Percentiles rank a stretch among this genome's conserved stretches.
These are phyloP conservation scores for Silurus aristotelis DNA, from an alignment of 2,797 vertebrate genomes.

Conservation along the genomic window DNA sequence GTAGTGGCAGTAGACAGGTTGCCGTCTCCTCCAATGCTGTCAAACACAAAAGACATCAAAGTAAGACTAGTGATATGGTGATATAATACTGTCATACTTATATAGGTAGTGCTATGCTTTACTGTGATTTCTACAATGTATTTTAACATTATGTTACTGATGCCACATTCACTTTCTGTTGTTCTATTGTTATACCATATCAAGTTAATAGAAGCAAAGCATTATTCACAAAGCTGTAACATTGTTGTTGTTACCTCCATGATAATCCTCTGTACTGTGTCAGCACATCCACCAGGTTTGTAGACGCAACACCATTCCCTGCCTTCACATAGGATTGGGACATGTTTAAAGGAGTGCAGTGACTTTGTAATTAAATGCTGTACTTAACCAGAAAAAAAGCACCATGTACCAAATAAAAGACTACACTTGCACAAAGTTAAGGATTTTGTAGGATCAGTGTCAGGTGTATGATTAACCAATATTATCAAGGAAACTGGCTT, in stretches of 20 bases:
- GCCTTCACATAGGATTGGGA: conserved; percentile 70
- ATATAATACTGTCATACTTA: not conserved
- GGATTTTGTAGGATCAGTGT: too few relatives aligned
- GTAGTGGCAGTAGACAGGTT: conserved; percentile 36
- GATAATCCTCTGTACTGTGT: conserved; percentile 86
- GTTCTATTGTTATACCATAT: not conserved
- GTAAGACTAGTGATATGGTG: not conserved
- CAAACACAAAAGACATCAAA: conserved; percentile 8
- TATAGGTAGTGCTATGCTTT: not conserved
- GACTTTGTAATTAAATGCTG: not conserved
- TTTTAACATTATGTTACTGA: not conserved
- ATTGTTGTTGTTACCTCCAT: conserved; percentile 78
- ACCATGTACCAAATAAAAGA: not conserved
- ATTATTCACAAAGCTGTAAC: not conserved
- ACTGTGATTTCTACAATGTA: not conserved
- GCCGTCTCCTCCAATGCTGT: conserved; percentile 35
- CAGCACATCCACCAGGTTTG: conserved; percentile 71
- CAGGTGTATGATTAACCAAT: too few relatives aligned
- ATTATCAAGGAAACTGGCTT: too few relatives aligned
- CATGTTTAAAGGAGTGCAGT: not conserved
- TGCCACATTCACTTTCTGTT: not conserved
- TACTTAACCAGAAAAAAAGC: not conserved
- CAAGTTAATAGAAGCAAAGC: not conserved
- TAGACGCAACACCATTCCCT: conserved; percentile 78
- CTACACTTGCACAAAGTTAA: too few relatives aligned